These are phyloP conservation scores for Cynopterus sphinx DNA, from an alignment of 2,797 vertebrate species.

Conservation along the genomic window DNA sequence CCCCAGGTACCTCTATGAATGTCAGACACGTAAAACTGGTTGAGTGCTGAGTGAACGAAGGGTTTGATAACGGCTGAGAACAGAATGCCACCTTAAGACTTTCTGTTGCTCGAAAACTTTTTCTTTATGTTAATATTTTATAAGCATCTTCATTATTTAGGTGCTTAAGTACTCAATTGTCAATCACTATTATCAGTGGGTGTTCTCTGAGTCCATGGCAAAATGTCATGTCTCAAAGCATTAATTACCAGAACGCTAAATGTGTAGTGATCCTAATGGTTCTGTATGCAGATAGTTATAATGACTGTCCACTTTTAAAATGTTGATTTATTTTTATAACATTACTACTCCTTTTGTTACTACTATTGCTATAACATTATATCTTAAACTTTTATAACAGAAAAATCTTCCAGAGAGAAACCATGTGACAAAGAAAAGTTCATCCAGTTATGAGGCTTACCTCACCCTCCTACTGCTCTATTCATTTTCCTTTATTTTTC, in stretches of 20 bases:
- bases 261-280: background rate
- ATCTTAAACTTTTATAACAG: background rate
- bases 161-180: background rate
- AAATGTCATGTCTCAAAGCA: background rate
- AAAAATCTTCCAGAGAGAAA: background rate
- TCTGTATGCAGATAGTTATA: background rate
- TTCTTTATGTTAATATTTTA: slow-evolving; percentile 32
- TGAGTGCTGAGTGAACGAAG: background rate
- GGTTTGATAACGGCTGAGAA: background rate
- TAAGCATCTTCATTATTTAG: slow-evolving; percentile 36
- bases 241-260: background rate
- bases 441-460: background rate
- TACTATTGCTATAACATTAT: background rate
- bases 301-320: background rate
- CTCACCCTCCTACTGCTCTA: background rate
- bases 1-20: background rate
- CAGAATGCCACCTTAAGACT: background rate
- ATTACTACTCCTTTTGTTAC: background rate
- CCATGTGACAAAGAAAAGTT: background rate
- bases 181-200: background rate
- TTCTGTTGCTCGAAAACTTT: background rate
- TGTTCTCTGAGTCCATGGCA: background rate
- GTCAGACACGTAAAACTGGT: background rate
- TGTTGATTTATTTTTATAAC: background rate
- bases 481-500: too few relatives aligned